Percentiles rank a stretch among this genome's conserved stretches.
Evolutionary conservation across 2,888 invertebrate genomes (phyloP).

Genomic region (Nemurella pictetii): DNA sequence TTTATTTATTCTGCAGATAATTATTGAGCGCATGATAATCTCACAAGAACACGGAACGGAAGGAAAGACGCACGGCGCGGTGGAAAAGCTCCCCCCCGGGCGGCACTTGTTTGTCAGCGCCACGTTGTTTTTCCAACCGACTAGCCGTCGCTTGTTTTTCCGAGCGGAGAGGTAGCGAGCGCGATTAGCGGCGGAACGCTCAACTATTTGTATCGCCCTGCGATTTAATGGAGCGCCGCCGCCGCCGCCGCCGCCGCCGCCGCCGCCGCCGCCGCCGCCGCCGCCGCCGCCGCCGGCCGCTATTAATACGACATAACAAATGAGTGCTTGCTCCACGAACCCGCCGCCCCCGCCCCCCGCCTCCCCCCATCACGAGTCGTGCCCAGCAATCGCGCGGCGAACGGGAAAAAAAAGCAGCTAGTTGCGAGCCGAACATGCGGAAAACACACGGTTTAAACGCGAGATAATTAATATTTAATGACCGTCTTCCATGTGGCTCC

Average conservation of each 20-base stretch:
- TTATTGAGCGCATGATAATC: no score
- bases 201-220: not conserved
- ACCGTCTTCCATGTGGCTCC: no score
- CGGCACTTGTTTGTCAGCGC: no score
- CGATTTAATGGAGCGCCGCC: not conserved
- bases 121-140: not conserved
- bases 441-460: not conserved
- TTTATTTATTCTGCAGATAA: no score
- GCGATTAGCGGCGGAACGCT: not conserved
- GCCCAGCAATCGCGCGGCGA: not conserved
- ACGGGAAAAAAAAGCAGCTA: no score
- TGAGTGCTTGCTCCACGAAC: not conserved
- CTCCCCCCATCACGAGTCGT: not conserved
- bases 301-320: not conserved
- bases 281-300: not conserved
- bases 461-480: not conserved
- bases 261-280: no score
- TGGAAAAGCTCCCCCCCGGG: no score
- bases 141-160: not conserved
- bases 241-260: no score
- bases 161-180: not conserved
- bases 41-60: no score
- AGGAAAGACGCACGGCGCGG: no score
- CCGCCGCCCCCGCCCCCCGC: not conserved
- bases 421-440: no score